Evolutionary conservation across 2,888 invertebrate species (phyloP), one percentile per base, ranked within the genome.

Genomic region (Campaea margaritaria): DNA sequence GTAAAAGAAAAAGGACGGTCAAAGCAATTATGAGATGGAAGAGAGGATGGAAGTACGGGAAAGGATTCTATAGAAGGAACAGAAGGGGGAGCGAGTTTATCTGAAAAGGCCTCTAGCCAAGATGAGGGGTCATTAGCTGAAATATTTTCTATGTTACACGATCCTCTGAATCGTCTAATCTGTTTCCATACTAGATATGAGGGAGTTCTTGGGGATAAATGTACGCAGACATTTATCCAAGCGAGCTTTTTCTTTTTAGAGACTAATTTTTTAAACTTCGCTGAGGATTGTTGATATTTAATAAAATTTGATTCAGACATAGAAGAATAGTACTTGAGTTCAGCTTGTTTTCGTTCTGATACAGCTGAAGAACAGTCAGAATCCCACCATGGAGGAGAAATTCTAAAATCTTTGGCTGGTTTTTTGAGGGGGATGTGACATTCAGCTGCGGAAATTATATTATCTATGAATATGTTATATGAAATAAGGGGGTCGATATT

Each of bases 361-460:
- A 51, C 36, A n/a, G 43, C 44, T 10, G 36, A 0, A 12, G 61
- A 49, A n/a, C 61, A 62, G 2, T 57, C 57, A 2, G 44, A 2
- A n/a, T 57, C 57, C 61, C 61, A 62, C 61, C 61, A 62, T 0
- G 58, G 62, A n/a, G 55, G 39, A 11, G 55, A 60, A 14, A 14
- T 16, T 39, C 27, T 51, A 38, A 12, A 46, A 1, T 28, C 11
- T 38, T n/a, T n/a, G n/a, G n/a, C n/a, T 12, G 51, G n/a, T 13
- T 50, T 56, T 44, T 60, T 60, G n/a, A 54, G 8, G 2, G 60
- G 60, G 7, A 61, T 28, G 27, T 43, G 13, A 0, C n/a, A 9
- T 14, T 53, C 34, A 13, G 58, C 58, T 13, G 38, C 2, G 0
- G 10, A 1, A 11, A 21, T 50, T 7, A 54, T 42, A 36, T 2